These are phyloP conservation scores for Andrena chrysosceles DNA, from an alignment of 2,888 invertebrate species.

Conservation along the genomic window DNA sequence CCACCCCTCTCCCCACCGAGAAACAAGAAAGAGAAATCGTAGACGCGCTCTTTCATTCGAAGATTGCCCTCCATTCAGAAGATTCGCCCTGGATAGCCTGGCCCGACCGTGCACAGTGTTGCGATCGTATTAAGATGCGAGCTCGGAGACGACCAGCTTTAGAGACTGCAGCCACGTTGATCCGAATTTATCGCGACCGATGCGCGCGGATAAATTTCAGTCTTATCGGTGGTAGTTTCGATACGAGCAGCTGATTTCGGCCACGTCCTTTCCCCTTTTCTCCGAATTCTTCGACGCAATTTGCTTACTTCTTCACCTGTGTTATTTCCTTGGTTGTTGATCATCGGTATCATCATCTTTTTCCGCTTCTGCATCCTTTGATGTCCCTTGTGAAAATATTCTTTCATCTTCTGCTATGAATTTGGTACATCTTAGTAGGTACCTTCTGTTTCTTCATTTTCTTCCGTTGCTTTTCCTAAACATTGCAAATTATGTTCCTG, in stretches of 20 bases:
- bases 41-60: slow-evolving; percentile 60
- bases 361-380: background rate
- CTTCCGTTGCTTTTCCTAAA: background rate
- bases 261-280: background rate
- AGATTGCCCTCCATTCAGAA: slow-evolving; percentile 64
- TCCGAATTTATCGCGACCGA: slow-evolving; percentile 69
- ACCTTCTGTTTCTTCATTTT: background rate
- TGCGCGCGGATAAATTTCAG: slow-evolving; percentile 55
- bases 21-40: slow-evolving; percentile 36
- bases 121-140: slow-evolving; percentile 66
- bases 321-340: background rate
- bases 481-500: background rate
- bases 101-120: slow-evolving; percentile 48
- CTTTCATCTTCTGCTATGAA: no score
- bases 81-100: slow-evolving; percentile 29
- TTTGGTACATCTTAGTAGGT: no score
- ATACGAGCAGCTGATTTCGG: background rate
- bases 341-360: background rate
- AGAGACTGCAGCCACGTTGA: slow-evolving; percentile 43
- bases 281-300: background rate
- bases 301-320: background rate
- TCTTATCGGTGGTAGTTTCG: slow-evolving; percentile 43
- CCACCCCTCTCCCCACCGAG: slow-evolving; percentile 9
- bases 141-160: slow-evolving; percentile 37
- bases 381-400: no score